Evolutionary conservation across 2,797 vertebrate genomes (phyloP), one percentile per base, ranked within the genome.

Genomic region (Novumbra hubbsi): DNA sequence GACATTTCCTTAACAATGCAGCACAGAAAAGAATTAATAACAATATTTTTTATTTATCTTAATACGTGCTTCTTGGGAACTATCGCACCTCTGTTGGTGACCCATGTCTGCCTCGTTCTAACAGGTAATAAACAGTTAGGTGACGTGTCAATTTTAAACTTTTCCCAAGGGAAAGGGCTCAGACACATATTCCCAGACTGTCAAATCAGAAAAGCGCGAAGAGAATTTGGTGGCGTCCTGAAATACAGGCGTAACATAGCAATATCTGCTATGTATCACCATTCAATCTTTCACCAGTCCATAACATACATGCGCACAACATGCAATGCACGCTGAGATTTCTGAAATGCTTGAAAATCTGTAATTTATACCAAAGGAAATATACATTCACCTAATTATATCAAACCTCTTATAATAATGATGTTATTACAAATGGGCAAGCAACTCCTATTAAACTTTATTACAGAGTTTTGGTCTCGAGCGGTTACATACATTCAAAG

Each of bases 141-240:
- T 3, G 6, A 41, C 21, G n/a, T 45, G 17, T 68, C 66, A 6
- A 9, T 62, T n/a, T 19, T 27, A 11, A 6, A 55, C n/a, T 17
- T 71, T 71, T 71, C 50, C 70, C 70, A 45, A 24, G 70, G 70
- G 70, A 71, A 71, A 71, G 19, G 14, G n/a, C 5, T 24, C 6
- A 19, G 7, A 14, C 5, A 71, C n/a, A 41, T 24, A 17, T 60
- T 71, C 70, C 70, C 70, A 71, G 48, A 24, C 15, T 70, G 68
- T 27, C 68, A 70, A 7, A 32, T 52, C 48, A 70, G 48, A 9
- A 16, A 52, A 27, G 17, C 8, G 16, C 48, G 27, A 50, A 38
- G 60, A 24, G 9, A 68, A 45, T 70, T 52, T 28, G 45, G 15
- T 52, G 32, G 17, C 62, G 27, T 32, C 2, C 5, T 28, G 28